Base-by-base conservation (phyloP, 2,797 vertebrate species). In the Oreochromis mossambicus region DNA sequence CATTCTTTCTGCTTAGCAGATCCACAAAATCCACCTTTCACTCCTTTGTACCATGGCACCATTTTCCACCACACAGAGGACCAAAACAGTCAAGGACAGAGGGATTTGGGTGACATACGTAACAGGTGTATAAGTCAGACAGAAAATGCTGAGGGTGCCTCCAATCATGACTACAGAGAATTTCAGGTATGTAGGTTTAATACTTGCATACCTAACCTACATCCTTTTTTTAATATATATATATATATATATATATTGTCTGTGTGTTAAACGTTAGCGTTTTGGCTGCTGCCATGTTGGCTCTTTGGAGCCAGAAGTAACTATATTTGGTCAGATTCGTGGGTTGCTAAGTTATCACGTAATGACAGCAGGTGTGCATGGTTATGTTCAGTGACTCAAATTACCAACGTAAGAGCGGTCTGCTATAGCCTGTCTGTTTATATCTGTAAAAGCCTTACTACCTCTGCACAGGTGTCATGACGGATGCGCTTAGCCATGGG, bases 1-100 rank as follows among this genome's bases (percentile, higher is more conserved):
- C 97, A 98, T 90, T 97, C 97, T 1, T 96, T 97, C 48, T 43
- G 83, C 48, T 70, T 95, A 66, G 81, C 80, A 6, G 46, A 86
- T 77, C 41, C 75, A 21, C 21, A 82, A 81, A 76, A 58, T n/a
- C 78, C 6, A 14, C 1, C n/a, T 17, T 83, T 32, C 55, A 10
- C 38, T 13, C 14, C 8, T 21, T 85, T 80, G 10, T 4, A 50
- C 12, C n/a, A 56, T 10, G 9, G 7, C n/a, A 43, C 55, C 3
- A 12, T 43, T 32, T 52, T 2, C 5, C 43, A 77, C 73, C 15
- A 7, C 51, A 48, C 56, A 38, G 55, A 78, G 34, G 54, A 80
- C 19, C 50, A 51, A 36, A n/a, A 9, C 1, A 80, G 7, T n/a
- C 63, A 43, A 11, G 75, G 9, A 61, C 19, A 24, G 8, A 63